Evolutionary conservation across 1,140 invertebrate genomes (phyloP).

Genomic region (Yoshiicerus persimilis): DNA sequence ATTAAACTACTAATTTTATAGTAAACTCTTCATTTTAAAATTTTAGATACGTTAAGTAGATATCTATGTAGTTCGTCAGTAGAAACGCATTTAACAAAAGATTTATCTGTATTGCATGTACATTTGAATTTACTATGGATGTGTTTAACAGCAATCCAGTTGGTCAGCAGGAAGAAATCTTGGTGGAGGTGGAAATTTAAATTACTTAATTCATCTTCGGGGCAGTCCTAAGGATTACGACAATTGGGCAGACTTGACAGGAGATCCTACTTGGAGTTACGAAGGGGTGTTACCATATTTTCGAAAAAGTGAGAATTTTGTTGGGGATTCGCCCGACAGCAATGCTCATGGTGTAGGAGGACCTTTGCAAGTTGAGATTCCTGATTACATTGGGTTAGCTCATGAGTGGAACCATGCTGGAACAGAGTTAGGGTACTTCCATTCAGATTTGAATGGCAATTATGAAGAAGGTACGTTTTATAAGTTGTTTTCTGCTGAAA

Average conservation of each 20-base stretch:
- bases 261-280: conserved; percentile 59
- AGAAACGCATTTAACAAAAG: too few species aligned
- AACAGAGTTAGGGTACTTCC: neutral
- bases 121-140: neutral
- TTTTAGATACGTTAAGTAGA: too few species aligned
- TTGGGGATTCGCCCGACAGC: neutral
- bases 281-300: conserved; percentile 74
- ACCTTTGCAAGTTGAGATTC: neutral
- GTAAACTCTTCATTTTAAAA: too few species aligned
- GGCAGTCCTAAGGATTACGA: conserved; percentile 67
- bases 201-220: conserved; percentile 67
- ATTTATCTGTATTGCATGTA: neutral
- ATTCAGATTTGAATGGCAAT: neutral
- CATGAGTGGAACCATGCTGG: neutral
- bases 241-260: conserved; percentile 59
- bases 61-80: too few species aligned
- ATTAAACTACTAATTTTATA: too few species aligned
- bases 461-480: neutral
- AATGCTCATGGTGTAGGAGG: conserved; percentile 2
- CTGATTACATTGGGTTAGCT: neutral
- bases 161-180: conserved; percentile 57
- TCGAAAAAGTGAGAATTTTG: conserved; percentile 67
- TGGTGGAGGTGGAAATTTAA: conserved; percentile 65
- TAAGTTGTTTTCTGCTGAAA: neutral
- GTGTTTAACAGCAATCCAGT: conserved; percentile 42